Evolutionary conservation across 2,113 vertebrate species (phyloP), one percentile per base, ranked within the genome.

Genomic region (Sitta europaea): DNA sequence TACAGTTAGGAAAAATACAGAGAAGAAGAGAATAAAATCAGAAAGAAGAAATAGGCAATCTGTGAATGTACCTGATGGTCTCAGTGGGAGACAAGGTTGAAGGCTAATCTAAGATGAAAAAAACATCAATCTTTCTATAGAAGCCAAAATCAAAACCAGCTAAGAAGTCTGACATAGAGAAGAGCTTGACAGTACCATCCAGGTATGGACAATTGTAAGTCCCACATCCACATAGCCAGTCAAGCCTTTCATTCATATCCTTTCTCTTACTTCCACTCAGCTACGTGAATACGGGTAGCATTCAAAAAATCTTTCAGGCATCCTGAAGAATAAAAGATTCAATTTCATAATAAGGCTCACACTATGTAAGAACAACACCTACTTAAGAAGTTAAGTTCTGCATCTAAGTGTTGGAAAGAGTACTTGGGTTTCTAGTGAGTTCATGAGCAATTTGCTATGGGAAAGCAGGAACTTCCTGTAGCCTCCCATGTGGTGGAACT

Each of bases 181-280:
- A 88, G 35, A 81, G 29, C 22, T 73, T 85, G 66, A 88, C 78
- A 90, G 59, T 45, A 67, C 59, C 27, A 62, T n/a, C 48, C 14
- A 73, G 33, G 19, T 73, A 43, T 1, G 87, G 50, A 68, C 58
- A 94, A 75, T 45, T 92, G 54, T 73, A 85, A 79, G 66, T 16
- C 80, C 81, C 81, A 85, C 70, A 76, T 65, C 28, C 62, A 40
- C 24, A 50, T 27, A 90, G 66, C 19, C 74, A 92, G 74, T 8
- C 61, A 92, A 89, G 43, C 21, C 47, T 76, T 90, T 70, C 90
- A 92, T 96, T 96, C 85, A 74, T 29, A 71, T 47, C 31, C 63
- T 74, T 90, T 88, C 54, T 76, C 35, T 93, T 55, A 76, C 87
- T 83, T 84, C 67, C 51, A 94, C 82, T 86, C 67, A 91, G 50